Evolutionary conservation across 2,888 invertebrate species (phyloP), one percentile per base, ranked within the genome.

Genomic region (Linnaemya vulpina): DNA sequence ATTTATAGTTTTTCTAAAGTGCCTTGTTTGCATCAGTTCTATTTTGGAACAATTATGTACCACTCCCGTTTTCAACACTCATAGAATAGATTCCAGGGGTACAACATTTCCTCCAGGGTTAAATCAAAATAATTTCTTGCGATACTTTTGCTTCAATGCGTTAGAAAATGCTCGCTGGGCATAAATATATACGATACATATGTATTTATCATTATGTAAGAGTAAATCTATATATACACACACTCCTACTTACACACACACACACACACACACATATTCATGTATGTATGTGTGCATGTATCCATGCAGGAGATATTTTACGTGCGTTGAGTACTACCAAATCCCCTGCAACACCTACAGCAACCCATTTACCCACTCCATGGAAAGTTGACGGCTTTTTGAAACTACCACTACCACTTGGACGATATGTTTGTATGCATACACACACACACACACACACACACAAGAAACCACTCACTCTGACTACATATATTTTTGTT

Each of bases 261-360:
- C 13, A 40, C 11, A 30, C 30, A 30, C 30, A 3, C 5, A 30
- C 30, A 2, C 5, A 40, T 3, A 11, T 3, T 13, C 13, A 11
- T 3, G 11, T 40, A 11, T 40, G 40, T 40, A 11, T 13, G 38
- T 62, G 15, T 62, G 17, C 38, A 22, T 65, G 49, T 67, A 58
- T 68, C 30, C 22, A 49, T 53, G 58, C 65, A 76, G 51, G 63
- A 65, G n/a, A 65, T 73, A 38, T 79, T 65, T 55, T 67, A 58
- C 63, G 75, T 75, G 35, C 60, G 71, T 75, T 65, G 46, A 65
- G 55, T 35, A 71, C 75, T 79, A 75, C 75, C 15, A 84, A 84
- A 84, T 84, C 79, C 70, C 53, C 60, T 22, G 76, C 63, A 71
- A 65, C 81, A 78, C 81, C 75, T 78, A 79, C 82, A 65, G 9